Conservation (phyloP, 2,113 vertebrate genomes). For the Xerus inauris region DNA sequence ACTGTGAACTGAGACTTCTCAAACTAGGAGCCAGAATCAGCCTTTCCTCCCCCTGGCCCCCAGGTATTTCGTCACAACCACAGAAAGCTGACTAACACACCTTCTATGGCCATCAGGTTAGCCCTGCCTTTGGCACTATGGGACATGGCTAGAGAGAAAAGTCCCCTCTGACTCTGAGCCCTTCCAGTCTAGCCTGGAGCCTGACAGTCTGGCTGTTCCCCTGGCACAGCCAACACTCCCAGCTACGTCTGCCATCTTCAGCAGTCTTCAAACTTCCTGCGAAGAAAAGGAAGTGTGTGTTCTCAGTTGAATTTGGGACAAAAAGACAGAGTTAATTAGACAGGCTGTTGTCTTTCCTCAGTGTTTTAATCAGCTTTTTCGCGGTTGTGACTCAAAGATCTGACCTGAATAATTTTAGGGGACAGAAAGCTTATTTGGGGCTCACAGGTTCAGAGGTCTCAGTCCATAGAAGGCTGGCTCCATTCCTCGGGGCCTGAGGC, state of each 20-base stretch:
- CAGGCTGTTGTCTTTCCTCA: no score
- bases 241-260: neutral
- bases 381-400: no score
- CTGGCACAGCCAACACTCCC: neutral
- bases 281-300: slow-evolving; percentile 68
- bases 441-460: no score
- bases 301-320: neutral
- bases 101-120: no score
- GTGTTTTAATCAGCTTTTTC: no score
- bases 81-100: neutral
- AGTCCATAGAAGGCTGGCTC: no score
- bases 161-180: neutral
- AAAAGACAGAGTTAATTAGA: neutral
- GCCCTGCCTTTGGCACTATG: neutral
- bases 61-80: neutral
- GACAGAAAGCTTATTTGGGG: no score
- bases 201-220: neutral
- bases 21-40: neutral
- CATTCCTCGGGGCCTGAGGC: no score
- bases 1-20: neutral
- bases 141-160: neutral
- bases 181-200: neutral
- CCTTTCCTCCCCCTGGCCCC: neutral
- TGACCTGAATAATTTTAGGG: no score
- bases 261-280: neutral